phyloP scores from a whole-genome alignment of 1,140 invertebrate species.

The Heliothis virescens region DNA sequence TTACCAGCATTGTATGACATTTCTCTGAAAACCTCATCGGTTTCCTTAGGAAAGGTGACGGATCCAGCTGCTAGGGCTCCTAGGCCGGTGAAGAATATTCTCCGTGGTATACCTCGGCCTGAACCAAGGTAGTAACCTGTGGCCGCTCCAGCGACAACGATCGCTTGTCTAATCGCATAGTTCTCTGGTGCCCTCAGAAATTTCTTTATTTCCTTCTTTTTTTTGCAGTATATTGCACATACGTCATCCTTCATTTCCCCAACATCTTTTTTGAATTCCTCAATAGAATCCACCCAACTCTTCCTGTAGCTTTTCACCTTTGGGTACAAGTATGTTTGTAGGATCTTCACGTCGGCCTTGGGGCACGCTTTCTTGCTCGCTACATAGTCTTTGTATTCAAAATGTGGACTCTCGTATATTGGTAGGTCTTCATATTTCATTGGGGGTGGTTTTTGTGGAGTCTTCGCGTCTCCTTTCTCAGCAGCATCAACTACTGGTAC shows the following conservation, averaged over 20 bases:
- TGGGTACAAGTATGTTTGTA: constrained; percentile 60
- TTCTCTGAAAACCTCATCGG: constrained; percentile 66
- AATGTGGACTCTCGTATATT: constrained; percentile 70
- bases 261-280: constrained; percentile 50
- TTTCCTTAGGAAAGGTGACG: constrained; percentile 73
- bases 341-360: constrained; percentile 60
- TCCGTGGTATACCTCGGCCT: constrained; percentile 58
- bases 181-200: constrained; percentile 66
- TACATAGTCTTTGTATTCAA: constrained; percentile 69
- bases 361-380: constrained; percentile 63
- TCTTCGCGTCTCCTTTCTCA: constrained; percentile 28
- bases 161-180: constrained; percentile 54
- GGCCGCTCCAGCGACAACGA: constrained; percentile 54
- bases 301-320: constrained; percentile 50
- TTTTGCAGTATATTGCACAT: constrained; percentile 30
- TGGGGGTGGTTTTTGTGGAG: constrained; percentile 64
- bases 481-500: constrained; percentile 67
- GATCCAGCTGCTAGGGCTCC: constrained; percentile 65
- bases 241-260: constrained; percentile 19
- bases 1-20: constrained; percentile 60
- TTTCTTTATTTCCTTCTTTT: constrained; percentile 56
- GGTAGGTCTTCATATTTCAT: constrained; percentile 77
- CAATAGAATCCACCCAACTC: constrained; percentile 17
- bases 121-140: constrained; percentile 61
- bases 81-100: constrained; percentile 61